A percentile compares a stretch with the other conserved stretches of the same genome.
Conservation (phyloP, 1,140 invertebrate genomes). For the Rhagoletis pomonella region DNA sequence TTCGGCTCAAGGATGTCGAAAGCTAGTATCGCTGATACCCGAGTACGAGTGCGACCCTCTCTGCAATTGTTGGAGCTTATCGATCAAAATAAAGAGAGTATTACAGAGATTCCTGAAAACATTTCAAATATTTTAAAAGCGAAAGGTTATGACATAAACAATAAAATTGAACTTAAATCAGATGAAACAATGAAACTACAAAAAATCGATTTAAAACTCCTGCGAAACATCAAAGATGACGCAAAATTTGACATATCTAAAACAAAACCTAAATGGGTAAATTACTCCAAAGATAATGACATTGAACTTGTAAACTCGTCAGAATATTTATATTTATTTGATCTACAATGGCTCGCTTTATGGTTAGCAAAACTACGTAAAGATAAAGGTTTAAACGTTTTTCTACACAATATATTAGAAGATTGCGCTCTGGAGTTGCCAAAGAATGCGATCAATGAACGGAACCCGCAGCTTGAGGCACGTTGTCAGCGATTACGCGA, state of each 20-base stretch:
- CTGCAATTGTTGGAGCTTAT: too few relatives aligned
- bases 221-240: too few relatives aligned
- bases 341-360: conserved; percentile 70
- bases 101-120: conserved; percentile 62
- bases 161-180: conserved; percentile 46
- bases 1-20: too few relatives aligned
- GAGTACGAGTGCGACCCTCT: too few relatives aligned
- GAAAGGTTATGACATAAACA: conserved; percentile 59
- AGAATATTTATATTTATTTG: too few relatives aligned
- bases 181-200: conserved; percentile 11
- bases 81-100: conserved; percentile 58
- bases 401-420: conserved; percentile 81
- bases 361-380: conserved; percentile 75
- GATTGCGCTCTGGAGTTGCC: conserved; percentile 81
- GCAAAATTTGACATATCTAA: too few relatives aligned
- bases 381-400: conserved; percentile 75
- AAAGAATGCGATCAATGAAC: conserved; percentile 80
- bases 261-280: conserved; percentile 39
- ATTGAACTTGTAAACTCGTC: not conserved
- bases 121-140: conserved; percentile 61
- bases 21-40: too few relatives aligned
- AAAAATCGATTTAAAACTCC: too few relatives aligned
- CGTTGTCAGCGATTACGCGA: conserved; percentile 83
- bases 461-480: conserved; percentile 86
- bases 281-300: not conserved